Evolutionary conservation across 2,113 vertebrate genomes (phyloP).

Genomic region (Saimiri boliviensis): DNA sequence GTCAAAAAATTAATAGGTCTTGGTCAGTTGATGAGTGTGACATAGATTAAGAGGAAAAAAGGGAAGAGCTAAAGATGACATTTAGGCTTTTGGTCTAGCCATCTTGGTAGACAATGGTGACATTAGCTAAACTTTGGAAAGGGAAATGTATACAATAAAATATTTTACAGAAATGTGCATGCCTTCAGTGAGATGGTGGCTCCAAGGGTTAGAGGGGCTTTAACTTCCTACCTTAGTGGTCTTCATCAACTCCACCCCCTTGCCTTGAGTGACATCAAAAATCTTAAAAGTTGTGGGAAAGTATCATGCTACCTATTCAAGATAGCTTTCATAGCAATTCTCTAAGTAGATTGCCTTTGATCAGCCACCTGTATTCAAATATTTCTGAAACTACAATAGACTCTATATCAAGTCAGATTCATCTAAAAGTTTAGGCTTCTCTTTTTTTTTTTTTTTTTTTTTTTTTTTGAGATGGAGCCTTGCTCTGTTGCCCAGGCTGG

Average conservation of each 20-base stretch:
- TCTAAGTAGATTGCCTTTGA: background rate
- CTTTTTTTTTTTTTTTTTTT: background rate
- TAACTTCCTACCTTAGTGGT: background rate
- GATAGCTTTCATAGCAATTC: background rate
- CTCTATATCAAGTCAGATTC: background rate
- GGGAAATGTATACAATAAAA: background rate
- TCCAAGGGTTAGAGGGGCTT: background rate
- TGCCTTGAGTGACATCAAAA: background rate
- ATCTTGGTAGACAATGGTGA: background rate
- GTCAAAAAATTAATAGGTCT: background rate
- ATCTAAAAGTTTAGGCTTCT: background rate
- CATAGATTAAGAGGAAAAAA: background rate
- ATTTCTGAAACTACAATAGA: background rate
- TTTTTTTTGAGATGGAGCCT: no score
- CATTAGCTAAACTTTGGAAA: background rate
- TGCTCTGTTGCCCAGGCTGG: no score
- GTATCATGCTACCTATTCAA: background rate
- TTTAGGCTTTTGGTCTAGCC: background rate
- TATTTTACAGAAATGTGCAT: background rate
- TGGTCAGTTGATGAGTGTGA: background rate
- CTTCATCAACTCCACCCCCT: background rate
- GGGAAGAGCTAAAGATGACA: background rate
- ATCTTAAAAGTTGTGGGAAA: background rate
- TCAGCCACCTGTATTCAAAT: background rate
- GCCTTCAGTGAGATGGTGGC: background rate